Conservation (phyloP, 2,797 vertebrate genomes). For the Melopsittacus undulatus region DNA sequence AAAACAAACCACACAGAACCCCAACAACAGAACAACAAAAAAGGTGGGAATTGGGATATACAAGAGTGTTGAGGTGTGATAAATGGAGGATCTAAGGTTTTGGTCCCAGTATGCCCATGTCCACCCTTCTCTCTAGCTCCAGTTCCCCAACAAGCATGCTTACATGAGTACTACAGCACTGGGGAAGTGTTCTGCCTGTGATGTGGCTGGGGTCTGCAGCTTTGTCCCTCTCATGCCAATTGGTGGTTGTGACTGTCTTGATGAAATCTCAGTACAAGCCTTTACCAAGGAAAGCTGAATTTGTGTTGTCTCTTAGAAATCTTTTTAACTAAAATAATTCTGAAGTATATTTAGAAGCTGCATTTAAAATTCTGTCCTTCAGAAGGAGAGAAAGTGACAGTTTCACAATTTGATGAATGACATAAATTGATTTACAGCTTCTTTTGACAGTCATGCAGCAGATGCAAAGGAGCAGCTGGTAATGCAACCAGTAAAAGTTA, state of each 20-base stretch:
- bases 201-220: not conserved
- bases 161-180: not conserved
- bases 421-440: not conserved
- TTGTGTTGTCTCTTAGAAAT: not conserved
- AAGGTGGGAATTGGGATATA: not conserved
- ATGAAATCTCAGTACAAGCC: not conserved
- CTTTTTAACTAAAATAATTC: not conserved
- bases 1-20: not conserved
- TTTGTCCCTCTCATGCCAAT: not conserved
- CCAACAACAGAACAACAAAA: not conserved
- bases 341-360: not conserved
- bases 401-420: not conserved
- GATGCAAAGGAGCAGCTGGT: conserved; percentile 38
- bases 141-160: not conserved
- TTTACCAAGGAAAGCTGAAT: not conserved
- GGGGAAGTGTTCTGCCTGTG: not conserved
- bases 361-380: not conserved
- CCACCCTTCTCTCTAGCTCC: not conserved
- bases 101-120: not conserved
- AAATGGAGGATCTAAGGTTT: not conserved
- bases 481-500: not conserved
- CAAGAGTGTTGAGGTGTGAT: not conserved
- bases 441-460: not conserved
- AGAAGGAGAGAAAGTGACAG: not conserved
- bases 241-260: fast-evolving